These are phyloP conservation scores for Pyrgus malvae DNA, from an alignment of 2,888 invertebrate species.

Conservation along the genomic window DNA sequence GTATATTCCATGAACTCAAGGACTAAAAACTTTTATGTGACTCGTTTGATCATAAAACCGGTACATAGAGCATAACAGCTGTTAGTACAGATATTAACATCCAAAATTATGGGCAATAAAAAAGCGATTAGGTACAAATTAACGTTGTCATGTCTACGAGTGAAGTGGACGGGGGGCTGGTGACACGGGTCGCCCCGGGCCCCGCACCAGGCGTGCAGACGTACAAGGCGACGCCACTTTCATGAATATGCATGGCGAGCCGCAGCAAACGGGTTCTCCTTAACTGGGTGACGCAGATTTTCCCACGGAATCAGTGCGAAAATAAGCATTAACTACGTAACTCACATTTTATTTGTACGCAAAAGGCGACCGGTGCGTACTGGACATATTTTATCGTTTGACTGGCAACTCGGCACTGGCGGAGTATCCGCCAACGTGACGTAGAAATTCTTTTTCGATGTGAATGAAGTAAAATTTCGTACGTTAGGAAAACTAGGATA, in stretches of 20 bases:
- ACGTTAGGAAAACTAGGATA: no score
- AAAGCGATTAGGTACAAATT: conserved; percentile 2
- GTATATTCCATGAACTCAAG: no score
- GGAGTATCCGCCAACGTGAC: neutral
- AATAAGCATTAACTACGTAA: conserved; percentile 25
- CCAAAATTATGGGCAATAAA: conserved; percentile 14
- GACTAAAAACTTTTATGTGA: neutral
- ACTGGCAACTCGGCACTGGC: neutral
- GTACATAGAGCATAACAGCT: neutral
- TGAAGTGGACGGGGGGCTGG: neutral
- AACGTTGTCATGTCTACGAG: neutral
- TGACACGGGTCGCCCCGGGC: neutral
- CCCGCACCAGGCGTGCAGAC: conserved; percentile 1
- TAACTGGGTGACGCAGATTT: conserved; percentile 25
- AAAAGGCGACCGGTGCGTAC: conserved; percentile 15
- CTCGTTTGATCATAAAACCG: neutral
- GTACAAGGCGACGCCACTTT: neutral
- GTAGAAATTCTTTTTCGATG: neutral
- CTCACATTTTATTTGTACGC: conserved; percentile 15
- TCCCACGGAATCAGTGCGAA: conserved; percentile 34
- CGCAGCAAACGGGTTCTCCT: conserved; percentile 16
- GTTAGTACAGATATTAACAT: neutral
- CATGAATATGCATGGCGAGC: conserved; percentile 21
- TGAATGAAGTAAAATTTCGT: neutral
- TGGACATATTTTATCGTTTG: conserved; percentile 2